Evolutionary conservation across 2,113 vertebrate species (phyloP).

Genomic region (Cromileptes altivelis): DNA sequence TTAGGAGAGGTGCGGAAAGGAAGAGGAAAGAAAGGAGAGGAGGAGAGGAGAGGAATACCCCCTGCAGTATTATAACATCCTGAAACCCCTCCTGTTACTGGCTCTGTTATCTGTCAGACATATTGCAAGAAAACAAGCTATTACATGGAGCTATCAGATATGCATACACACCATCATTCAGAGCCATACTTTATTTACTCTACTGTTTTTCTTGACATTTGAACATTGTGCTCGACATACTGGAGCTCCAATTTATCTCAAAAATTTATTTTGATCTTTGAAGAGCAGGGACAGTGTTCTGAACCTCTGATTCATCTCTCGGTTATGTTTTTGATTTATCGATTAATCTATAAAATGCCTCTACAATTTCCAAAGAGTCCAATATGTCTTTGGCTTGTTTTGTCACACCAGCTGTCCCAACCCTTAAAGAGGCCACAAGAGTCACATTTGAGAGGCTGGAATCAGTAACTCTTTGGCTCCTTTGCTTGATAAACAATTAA

Average conservation of each 20-base stretch:
- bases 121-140: background rate
- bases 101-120: conserved; percentile 5
- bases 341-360: background rate
- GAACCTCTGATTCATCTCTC: background rate
- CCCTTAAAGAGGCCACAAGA: no score
- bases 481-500: background rate
- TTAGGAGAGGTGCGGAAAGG: conserved; percentile 64
- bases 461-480: background rate
- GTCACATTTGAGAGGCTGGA: background rate
- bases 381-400: background rate
- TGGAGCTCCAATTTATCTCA: background rate
- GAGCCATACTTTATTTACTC: background rate
- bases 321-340: background rate
- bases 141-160: background rate
- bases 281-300: background rate
- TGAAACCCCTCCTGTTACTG: conserved; percentile 14
- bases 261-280: no score
- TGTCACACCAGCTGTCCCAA: background rate
- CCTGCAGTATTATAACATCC: conserved; percentile 50
- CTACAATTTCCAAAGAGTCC: background rate
- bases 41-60: conserved; percentile 42
- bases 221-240: background rate
- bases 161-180: background rate
- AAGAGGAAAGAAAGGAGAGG: conserved; percentile 21
- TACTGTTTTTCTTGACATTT: background rate